Base-by-base conservation (phyloP, 2,113 vertebrate species). In the Actinemys pallida region DNA sequence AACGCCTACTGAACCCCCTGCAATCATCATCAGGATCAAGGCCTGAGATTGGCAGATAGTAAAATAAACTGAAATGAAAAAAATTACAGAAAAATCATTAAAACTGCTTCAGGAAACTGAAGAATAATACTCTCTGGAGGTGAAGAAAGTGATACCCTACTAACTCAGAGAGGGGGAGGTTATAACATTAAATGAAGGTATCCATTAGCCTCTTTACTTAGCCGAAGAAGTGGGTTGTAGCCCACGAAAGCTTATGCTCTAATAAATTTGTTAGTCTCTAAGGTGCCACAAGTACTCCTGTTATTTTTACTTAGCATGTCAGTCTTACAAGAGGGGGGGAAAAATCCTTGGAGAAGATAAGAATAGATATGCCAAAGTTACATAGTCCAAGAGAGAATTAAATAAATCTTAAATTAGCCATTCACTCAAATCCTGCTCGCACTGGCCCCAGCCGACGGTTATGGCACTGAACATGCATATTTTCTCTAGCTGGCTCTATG, bases 401-500 rank as follows among this genome's bases (percentile, higher is more conserved):
- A 85, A 89, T 76, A 83, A 42, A 5, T 45, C 54, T 79, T 82
- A 89, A 86, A 80, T 25, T 80, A 79, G 82, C 84, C 42, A 1
- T 39, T 76, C 42, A 39, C 69, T 35, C 31, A 5, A 10, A 52
- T 6, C 16, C 62, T 19, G 14, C 35, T 91, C n/a, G 29, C 31
- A 56, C 31, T 80, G 42, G 20, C n/a, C 45, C 56, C 57, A 57
- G 20, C n/a, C 8, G 31, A 11, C 42, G 35, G 24, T 5, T 25
- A 31, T 89, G 90, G 53, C 45, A 72, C 53, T 53, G 86, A 85
- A 89, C 79, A 83, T 86, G 65, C 22, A 20, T 35, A 78, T 76
- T 92, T 94, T 49, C n/a, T 92, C 91, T 81, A 85, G 89, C 78
- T 87, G 45, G 83, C 50, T 88, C 75, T 82, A 45, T 62, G 93